Evolutionary conservation across 2,113 vertebrate genomes (phyloP).

Genomic region (Trogon melanurus): DNA sequence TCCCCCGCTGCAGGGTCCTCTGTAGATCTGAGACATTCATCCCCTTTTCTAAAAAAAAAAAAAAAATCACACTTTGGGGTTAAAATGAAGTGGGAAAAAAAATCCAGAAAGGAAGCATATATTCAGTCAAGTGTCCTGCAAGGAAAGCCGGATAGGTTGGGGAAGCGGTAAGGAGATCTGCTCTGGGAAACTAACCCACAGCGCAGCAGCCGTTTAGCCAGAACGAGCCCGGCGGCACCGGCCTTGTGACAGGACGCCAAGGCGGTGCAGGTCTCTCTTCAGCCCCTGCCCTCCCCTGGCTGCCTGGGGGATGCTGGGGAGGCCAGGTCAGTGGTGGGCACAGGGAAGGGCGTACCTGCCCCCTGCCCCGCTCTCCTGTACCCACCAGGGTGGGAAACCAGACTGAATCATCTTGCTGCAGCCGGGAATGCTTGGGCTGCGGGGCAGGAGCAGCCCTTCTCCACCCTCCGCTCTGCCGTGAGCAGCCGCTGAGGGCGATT

Average conservation of each 20-base stretch:
- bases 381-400: background rate
- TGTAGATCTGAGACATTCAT: fast-evolving
- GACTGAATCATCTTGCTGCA: background rate
- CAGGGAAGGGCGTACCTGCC: background rate
- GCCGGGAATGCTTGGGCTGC: background rate
- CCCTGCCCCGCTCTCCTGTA: background rate
- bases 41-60: background rate
- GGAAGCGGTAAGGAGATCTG: background rate
- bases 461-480: background rate
- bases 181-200: background rate
- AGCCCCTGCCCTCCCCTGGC: fast-evolving
- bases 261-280: fast-evolving
- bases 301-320: background rate
- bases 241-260: fast-evolving
- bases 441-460: background rate
- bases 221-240: fast-evolving
- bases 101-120: background rate
- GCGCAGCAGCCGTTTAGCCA: fast-evolving
- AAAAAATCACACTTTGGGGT: background rate
- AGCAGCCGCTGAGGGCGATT: background rate
- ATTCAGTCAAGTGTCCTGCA: background rate
- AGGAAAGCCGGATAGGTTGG: background rate
- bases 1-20: background rate
- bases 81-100: background rate
- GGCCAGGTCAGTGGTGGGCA: background rate